Conservation (phyloP, 2,888 invertebrate species). For the Opisthograptis luteolata region DNA sequence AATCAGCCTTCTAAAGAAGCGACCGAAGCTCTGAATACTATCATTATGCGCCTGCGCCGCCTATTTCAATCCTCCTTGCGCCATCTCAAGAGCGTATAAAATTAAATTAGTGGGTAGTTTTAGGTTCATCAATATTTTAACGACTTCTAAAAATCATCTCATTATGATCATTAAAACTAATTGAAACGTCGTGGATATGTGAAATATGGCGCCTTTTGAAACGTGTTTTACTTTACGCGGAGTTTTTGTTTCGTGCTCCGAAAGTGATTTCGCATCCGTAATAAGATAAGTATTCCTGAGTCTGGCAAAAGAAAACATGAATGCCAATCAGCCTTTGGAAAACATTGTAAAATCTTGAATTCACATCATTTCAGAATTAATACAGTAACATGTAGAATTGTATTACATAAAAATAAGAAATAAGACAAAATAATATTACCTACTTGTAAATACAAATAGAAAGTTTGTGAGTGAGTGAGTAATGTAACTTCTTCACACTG, state of each 20-base stretch:
- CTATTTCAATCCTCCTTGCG: constrained; percentile 48
- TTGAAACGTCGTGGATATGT: constrained; percentile 30
- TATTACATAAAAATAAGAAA: no score
- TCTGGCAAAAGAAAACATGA: no score
- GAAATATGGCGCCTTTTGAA: constrained; percentile 25
- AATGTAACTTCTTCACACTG: no score
- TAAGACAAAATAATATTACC: no score
- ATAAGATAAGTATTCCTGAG: no score
- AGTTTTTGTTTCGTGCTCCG: not conserved
- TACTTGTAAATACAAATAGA: no score
- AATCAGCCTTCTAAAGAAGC: constrained; percentile 57
- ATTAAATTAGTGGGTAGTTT: constrained; percentile 58
- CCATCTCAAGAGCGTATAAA: constrained; percentile 46
- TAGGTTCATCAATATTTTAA: constrained; percentile 56
- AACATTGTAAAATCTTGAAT: no score
- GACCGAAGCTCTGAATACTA: constrained; percentile 35
- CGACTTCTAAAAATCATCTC: constrained; percentile 39
- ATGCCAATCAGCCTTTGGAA: no score
- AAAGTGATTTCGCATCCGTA: not conserved
- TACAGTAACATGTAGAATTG: no score
- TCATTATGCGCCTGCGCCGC: constrained; percentile 55
- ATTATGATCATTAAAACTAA: constrained; percentile 36
- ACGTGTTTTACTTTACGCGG: constrained; percentile 5
- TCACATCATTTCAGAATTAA: no score
- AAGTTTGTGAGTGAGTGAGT: no score